Conservation (phyloP, 1,140 invertebrate species). For the Cotesia vestalis region DNA sequence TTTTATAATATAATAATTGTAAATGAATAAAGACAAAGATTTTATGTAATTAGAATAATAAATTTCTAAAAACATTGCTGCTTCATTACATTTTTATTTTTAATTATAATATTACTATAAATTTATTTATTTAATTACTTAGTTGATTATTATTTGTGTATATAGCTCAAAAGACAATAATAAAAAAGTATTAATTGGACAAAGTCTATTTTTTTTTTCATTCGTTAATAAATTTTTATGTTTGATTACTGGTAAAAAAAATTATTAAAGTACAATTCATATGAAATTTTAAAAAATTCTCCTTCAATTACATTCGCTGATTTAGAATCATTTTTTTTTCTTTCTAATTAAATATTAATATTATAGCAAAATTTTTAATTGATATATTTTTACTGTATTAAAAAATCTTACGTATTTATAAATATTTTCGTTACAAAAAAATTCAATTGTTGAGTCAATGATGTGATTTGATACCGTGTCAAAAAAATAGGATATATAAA, state of each 20-base stretch:
- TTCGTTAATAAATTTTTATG: slow-evolving; percentile 3
- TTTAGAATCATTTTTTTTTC: too few species aligned
- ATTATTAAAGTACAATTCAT: not conserved
- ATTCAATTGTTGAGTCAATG: slow-evolving; percentile 2
- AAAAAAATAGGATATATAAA: slow-evolving; percentile 7
- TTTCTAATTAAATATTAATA: too few species aligned
- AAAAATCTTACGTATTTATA: slow-evolving; percentile 4
- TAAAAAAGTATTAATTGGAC: slow-evolving; percentile 6
- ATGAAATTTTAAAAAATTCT: not conserved
- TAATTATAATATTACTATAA: slow-evolving; percentile 22
- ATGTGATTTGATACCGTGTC: slow-evolving; percentile 28
- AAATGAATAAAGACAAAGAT: slow-evolving; percentile 27
- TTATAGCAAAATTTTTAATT: not conserved
- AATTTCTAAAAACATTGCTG: not conserved
- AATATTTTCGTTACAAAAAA: slow-evolving; percentile 2
- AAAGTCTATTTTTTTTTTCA: not conserved
- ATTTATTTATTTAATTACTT: not conserved
- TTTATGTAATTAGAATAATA: slow-evolving; percentile 13
- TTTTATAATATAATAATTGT: slow-evolving; percentile 26
- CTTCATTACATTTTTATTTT: slow-evolving; percentile 5
- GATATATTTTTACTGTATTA: not conserved
- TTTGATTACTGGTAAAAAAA: not conserved
- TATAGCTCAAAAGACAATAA: slow-evolving; percentile 1
- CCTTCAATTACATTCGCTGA: too few species aligned
- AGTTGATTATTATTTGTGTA: not conserved